Evolutionary conservation across 2,797 vertebrate genomes (phyloP).

Genomic region (Triplophysa bombifrons): DNA sequence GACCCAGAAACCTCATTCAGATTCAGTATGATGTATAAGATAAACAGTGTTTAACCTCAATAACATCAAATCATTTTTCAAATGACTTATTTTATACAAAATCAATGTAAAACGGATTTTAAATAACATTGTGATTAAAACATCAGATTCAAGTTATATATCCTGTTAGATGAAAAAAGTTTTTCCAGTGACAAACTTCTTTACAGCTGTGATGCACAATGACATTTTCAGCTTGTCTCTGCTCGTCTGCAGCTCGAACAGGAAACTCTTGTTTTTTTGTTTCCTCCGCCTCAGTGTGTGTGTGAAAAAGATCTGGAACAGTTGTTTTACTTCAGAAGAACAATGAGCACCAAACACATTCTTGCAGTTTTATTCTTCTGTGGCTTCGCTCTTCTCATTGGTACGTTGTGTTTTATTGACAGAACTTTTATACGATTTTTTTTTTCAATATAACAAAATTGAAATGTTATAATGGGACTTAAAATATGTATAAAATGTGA

Average conservation of each 20-base stretch:
- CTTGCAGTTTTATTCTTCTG: not conserved
- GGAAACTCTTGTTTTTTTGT: slow-evolving; percentile 8
- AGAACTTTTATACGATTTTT: not conserved
- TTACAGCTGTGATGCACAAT: slow-evolving; percentile 6
- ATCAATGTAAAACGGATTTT: too few species aligned
- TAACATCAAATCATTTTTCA: too few species aligned
- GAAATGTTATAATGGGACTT: too few species aligned
- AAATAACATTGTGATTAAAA: not conserved
- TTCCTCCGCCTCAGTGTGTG: not conserved
- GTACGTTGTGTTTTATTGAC: not conserved
- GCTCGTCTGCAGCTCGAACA: slow-evolving; percentile 18
- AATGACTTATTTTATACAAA: too few species aligned
- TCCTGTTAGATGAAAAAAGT: too few species aligned
- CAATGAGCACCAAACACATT: not conserved
- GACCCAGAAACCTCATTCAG: not conserved
- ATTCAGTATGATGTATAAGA: not conserved
- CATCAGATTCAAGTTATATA: not conserved
- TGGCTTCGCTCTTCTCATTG: not conserved
- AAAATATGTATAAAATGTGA: too few species aligned
- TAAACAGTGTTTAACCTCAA: too few species aligned
- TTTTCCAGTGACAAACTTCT: not conserved
- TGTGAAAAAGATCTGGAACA: not conserved
- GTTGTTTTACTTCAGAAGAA: not conserved
- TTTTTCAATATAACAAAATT: too few species aligned
- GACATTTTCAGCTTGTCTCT: not conserved